Conservation (phyloP, 1,140 invertebrate genomes). For the Mycetomoellerius zeteki region DNA sequence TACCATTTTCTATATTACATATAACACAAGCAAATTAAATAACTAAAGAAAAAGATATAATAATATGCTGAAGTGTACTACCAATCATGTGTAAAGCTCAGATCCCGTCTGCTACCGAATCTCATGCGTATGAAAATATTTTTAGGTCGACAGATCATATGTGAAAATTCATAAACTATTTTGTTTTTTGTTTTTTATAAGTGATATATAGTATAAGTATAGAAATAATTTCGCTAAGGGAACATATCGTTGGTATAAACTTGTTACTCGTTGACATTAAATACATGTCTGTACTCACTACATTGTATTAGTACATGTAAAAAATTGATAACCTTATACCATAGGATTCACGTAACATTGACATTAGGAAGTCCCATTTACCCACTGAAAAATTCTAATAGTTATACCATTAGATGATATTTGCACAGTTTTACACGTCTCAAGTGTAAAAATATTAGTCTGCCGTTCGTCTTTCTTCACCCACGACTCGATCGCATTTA, state of each 20-base stretch:
- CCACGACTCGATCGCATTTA: background rate
- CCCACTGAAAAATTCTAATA: background rate
- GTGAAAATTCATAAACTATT: constrained; percentile 25
- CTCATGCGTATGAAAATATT: constrained; percentile 37
- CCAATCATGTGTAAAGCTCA: constrained; percentile 48
- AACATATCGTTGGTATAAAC: background rate
- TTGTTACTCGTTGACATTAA: constrained; percentile 4
- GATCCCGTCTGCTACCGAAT: constrained; percentile 35
- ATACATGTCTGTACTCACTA: constrained; percentile 19
- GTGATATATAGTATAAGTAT: background rate
- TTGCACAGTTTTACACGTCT: constrained; percentile 12
- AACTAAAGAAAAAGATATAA: constrained; percentile 28
- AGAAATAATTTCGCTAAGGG: constrained; percentile 3
- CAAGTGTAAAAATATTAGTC: constrained; percentile 47
- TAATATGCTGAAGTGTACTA: constrained; percentile 12
- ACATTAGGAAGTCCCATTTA: constrained; percentile 27
- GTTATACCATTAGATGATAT: background rate
- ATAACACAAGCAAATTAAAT: constrained; percentile 31
- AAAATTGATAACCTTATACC: constrained; percentile 8
- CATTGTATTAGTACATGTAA: background rate
- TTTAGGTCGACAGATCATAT: constrained; percentile 1
- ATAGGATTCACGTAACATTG: background rate
- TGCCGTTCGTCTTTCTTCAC: constrained; percentile 3
- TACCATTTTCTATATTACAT: constrained; percentile 6
- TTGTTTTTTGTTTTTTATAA: background rate